A percentile compares a stretch with the other conserved stretches of the same genome.
These are phyloP conservation scores for Orthosia gothica DNA, from an alignment of 2,888 invertebrate species.

Conservation along the genomic window DNA sequence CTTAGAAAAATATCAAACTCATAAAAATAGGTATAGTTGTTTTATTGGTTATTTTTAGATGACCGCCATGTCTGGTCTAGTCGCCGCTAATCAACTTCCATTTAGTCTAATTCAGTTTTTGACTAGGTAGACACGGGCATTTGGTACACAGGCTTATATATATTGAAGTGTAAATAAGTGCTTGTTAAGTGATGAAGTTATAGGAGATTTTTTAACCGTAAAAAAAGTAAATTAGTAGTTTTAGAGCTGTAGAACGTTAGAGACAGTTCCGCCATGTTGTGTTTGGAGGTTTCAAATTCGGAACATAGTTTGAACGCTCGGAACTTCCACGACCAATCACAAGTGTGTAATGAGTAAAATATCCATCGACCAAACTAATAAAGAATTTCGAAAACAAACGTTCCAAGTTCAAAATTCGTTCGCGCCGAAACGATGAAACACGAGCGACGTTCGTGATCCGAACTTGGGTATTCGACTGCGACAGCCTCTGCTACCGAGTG, in stretches of 20 bases:
- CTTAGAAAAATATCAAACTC: slow-evolving; percentile 56
- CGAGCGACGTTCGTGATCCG: slow-evolving; percentile 70
- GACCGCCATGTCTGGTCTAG: slow-evolving; percentile 61
- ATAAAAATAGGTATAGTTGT: slow-evolving; percentile 43
- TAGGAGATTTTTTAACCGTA: neutral
- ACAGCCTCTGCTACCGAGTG: slow-evolving; percentile 77
- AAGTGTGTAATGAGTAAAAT: slow-evolving; percentile 20
- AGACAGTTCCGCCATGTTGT: neutral
- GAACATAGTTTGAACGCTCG: neutral
- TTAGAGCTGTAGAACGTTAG: neutral
- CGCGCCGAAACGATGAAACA: slow-evolving; percentile 75
- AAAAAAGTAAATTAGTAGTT: slow-evolving; percentile 12
- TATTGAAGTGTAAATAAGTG: slow-evolving; percentile 1
- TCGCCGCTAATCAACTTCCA: slow-evolving; percentile 48
- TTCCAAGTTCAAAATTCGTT: slow-evolving; percentile 74
- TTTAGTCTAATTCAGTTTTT: slow-evolving; percentile 56
- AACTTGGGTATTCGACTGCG: slow-evolving; percentile 62
- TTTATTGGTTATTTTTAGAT: slow-evolving; percentile 65
- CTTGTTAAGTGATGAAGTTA: neutral
- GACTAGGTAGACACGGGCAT: slow-evolving; percentile 34
- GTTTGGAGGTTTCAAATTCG: slow-evolving; percentile 18
- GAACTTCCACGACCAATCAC: slow-evolving; percentile 14
- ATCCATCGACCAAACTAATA: slow-evolving; percentile 37
- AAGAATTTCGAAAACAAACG: slow-evolving; percentile 56
- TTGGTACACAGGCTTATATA: slow-evolving; percentile 3